Base-by-base conservation (phyloP, 2,113 vertebrate species). In the Dicerorhinus sumatrensis region DNA sequence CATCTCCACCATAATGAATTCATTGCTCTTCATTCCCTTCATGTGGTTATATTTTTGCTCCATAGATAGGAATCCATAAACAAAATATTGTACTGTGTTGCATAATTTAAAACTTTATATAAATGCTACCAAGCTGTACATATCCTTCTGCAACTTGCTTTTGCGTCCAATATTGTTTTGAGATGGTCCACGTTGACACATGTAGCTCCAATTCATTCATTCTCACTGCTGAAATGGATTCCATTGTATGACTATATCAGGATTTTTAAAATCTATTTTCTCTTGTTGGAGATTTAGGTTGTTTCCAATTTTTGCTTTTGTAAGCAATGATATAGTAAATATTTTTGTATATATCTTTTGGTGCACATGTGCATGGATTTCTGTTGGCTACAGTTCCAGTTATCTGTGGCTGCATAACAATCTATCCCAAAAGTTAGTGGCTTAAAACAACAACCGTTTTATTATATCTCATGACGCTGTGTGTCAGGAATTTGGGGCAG, bases 41-140 rank as follows among this genome's bases (percentile, higher is more conserved):
- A 75, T 70, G 94, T 70, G 82, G 93, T 60, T 70, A 51, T 95
- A 92, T 96, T 97, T 97, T 95, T 91, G 73, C 89, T 91, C 7
- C 76, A 76, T 70, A 95, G 79, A 80, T 94, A 91, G 86, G 89
- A 70, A 93, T 84, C 63, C 89, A 83, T 75, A 97, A 97, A 97
- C 88, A 97, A 93, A 96, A 96, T 60, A 82, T 70, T 58, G 67
- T 82, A 90, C 84, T 77, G 76, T 97, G 97, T 96, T 94, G 76
- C 72, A 95, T 97, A 62, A 67, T 88, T 92, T 62, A 76, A 51
- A 87, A 65, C n/a, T 94, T 94, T 54, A 39, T 69, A 54, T 96
- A 92, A 96, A 85, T 39, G 92, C 82, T 86, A 39, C 60, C 83
- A 97, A 93, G 86, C 89, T 97, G 94, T 51, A 85, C 58, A 33